Percentiles rank a stretch among this genome's conserved stretches.
Evolutionary conservation across 2,888 invertebrate species (phyloP).

Genomic region (Taphrorychus bicolor): DNA sequence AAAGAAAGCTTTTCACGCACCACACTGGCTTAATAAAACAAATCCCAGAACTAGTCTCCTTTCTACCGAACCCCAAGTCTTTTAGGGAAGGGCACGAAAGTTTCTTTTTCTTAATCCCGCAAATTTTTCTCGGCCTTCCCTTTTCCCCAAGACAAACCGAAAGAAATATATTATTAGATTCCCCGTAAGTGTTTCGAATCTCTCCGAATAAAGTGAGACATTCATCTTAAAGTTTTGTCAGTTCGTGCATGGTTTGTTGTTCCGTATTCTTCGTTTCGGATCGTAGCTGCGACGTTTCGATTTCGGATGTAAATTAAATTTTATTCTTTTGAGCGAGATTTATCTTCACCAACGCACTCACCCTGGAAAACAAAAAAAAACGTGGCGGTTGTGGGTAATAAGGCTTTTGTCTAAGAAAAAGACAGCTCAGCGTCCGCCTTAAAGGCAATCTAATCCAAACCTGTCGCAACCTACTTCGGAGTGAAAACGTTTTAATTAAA

Average conservation of each 20-base stretch:
- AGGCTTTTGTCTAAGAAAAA: neutral
- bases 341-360: neutral
- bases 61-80: neutral
- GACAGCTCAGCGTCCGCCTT: neutral
- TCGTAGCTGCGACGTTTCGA: neutral
- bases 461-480: neutral
- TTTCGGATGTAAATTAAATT: neutral
- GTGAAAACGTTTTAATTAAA: neutral
- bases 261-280: neutral
- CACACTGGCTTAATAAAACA: neutral
- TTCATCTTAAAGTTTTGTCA: neutral
- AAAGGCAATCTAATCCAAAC: neutral
- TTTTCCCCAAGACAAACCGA: neutral
- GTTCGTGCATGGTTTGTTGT: neutral
- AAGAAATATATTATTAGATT: conserved; percentile 7
- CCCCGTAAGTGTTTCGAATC: conserved; percentile 1
- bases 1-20: too few species aligned
- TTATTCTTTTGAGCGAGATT: neutral
- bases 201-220: neutral
- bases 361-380: too few species aligned
- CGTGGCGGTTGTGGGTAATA: too few species aligned
- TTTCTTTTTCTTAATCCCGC: conserved; percentile 1
- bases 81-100: neutral
- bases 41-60: neutral
- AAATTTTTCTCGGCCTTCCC: neutral